A percentile compares a stretch with the other conserved stretches of the same genome.
Evolutionary conservation across 2,113 vertebrate species (phyloP).

Genomic region (Nannospalax galili): DNA sequence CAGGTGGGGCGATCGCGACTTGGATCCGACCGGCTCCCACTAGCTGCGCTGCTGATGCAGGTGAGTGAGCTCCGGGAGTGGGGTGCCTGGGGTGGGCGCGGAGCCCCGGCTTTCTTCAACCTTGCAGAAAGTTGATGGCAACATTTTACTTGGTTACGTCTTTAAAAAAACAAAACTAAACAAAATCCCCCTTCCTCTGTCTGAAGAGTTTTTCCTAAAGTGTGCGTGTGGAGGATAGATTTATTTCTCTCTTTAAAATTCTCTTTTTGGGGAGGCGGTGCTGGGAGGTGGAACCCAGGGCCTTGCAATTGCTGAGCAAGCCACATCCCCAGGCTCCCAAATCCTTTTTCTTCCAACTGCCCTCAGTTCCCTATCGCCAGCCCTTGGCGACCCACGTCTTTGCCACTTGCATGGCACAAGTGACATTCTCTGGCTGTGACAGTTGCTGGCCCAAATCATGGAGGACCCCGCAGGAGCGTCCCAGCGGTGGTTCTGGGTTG

Average conservation of each 20-base stretch:
- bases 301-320: not conserved
- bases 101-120: not conserved
- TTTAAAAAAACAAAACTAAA: not conserved
- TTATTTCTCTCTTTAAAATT: not conserved
- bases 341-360: not conserved
- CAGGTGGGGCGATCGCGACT: slow-evolving; percentile 7
- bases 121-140: not conserved
- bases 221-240: not conserved
- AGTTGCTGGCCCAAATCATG: not conserved
- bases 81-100: not conserved
- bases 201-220: not conserved
- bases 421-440: not conserved
- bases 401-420: slow-evolving; percentile 15
- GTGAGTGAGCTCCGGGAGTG: slow-evolving; percentile 53
- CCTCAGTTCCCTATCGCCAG: not conserved
- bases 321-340: not conserved
- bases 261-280: not conserved
- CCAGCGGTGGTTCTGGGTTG: not conserved
- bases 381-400: not conserved
- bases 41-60: slow-evolving; percentile 39
- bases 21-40: not conserved
- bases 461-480: not conserved
- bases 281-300: not conserved
- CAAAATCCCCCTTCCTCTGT: not conserved
- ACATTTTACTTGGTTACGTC: not conserved